Percentiles rank a stretch among this genome's conserved stretches.
These are phyloP conservation scores for Thunnus maccoyii DNA, from an alignment of 2,113 vertebrate genomes.

Conservation along the genomic window DNA sequence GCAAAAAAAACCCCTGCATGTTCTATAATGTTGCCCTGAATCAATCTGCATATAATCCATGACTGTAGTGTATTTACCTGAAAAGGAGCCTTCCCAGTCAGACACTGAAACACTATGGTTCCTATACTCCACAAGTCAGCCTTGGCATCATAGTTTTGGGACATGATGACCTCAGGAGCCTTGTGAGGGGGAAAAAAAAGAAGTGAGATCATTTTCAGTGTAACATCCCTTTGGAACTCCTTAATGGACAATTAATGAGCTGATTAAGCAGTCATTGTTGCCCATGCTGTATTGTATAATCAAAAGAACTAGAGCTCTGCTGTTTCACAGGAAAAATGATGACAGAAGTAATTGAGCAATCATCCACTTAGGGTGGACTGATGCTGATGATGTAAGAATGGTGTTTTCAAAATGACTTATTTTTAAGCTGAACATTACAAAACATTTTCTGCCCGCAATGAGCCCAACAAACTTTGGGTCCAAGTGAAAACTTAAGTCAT, in stretches of 20 bases:
- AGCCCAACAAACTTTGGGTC: not conserved
- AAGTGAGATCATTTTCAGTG: not conserved
- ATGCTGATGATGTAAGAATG: not conserved
- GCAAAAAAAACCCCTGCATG: too few relatives aligned
- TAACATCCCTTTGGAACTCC: not conserved
- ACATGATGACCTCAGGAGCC: constrained; percentile 99
- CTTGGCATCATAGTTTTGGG: constrained; percentile 97
- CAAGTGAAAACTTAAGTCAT: not conserved
- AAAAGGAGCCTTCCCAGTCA: constrained; percentile 97
- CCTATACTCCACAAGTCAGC: constrained; percentile 99
- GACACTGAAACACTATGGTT: constrained; percentile 98
- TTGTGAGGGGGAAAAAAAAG: constrained; percentile 57
- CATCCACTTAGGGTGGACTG: not conserved
- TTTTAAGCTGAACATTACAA: not conserved
- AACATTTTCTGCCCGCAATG: not conserved
- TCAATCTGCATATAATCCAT: not conserved
- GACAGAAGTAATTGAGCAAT: not conserved
- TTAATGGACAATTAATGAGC: not conserved
- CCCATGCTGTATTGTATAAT: not conserved
- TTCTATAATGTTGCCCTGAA: not conserved
- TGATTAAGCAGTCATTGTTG: not conserved
- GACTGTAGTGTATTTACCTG: constrained; percentile 85
- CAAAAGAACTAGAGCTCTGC: not conserved
- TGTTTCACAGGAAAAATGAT: not conserved
- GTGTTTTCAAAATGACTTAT: too few relatives aligned